phyloP scores from a whole-genome alignment of 2,113 vertebrate genomes.

The Phocoena sinus region DNA sequence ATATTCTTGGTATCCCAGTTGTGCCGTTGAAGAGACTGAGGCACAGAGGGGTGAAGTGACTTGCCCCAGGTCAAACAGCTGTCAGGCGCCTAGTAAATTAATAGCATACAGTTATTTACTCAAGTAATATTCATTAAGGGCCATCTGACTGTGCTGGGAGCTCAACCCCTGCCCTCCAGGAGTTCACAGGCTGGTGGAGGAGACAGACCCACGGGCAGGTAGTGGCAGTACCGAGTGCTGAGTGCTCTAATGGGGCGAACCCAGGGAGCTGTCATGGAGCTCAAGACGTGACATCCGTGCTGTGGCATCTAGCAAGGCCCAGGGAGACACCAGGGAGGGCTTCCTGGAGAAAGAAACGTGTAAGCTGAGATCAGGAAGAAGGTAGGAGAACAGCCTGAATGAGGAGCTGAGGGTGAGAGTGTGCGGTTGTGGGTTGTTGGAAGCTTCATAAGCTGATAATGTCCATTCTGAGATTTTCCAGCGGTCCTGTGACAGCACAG shows the following conservation, averaged over 20 bases:
- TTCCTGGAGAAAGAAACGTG: background rate
- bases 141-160: background rate
- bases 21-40: background rate
- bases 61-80: background rate
- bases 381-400: background rate
- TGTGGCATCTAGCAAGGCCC: background rate
- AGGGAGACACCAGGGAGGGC: background rate
- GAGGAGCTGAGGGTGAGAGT: background rate
- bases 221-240: background rate
- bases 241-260: background rate
- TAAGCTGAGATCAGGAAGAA: background rate
- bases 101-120: background rate
- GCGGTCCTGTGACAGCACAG: fast-evolving
- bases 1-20: background rate
- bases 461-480: background rate
- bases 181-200: background rate
- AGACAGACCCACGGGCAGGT: background rate
- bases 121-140: background rate
- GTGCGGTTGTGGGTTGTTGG: background rate
- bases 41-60: background rate
- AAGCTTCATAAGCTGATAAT: fast-evolving
- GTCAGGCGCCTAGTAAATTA: background rate
- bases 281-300: background rate
- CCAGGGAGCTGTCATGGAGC: background rate
- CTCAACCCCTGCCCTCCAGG: background rate